Conservation (phyloP, 92 coral and sea anemone species). For the Palythoa grandis region DNA sequence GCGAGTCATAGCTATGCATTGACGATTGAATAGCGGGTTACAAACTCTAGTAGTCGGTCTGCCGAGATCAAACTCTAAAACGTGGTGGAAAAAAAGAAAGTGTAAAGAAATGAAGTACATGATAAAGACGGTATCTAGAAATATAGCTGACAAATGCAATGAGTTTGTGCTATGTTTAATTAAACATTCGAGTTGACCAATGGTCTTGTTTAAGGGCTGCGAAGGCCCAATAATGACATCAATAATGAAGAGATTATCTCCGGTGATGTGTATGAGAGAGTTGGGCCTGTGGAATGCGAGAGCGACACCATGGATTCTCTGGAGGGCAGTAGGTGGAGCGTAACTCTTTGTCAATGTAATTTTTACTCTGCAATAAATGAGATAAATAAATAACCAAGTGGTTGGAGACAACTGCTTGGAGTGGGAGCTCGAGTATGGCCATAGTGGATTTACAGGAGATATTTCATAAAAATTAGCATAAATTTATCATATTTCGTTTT, state of each 20-base stretch:
- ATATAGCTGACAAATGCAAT: neutral
- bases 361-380: constrained; percentile 17
- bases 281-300: neutral
- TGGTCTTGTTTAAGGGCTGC: neutral
- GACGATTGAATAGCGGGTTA: too few relatives aligned
- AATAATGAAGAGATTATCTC: neutral
- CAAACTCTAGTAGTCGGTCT: too few relatives aligned
- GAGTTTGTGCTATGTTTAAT: constrained; percentile 15
- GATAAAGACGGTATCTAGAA: neutral
- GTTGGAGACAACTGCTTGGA: neutral
- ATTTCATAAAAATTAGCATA: neutral
- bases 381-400: neutral
- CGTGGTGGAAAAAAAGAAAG: too few relatives aligned
- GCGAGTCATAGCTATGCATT: too few relatives aligned
- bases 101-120: neutral
- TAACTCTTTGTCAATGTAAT: neutral
- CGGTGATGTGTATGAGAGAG: neutral
- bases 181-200: neutral
- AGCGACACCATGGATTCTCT: neutral
- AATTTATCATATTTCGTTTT: neutral
- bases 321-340: neutral
- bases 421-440: neutral
- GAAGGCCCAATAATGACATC: neutral
- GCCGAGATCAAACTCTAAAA: too few relatives aligned
- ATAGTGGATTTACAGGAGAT: neutral